These are phyloP conservation scores for Streblospio benedicti DNA, from an alignment of 1,140 invertebrate genomes.

Conservation along the genomic window DNA sequence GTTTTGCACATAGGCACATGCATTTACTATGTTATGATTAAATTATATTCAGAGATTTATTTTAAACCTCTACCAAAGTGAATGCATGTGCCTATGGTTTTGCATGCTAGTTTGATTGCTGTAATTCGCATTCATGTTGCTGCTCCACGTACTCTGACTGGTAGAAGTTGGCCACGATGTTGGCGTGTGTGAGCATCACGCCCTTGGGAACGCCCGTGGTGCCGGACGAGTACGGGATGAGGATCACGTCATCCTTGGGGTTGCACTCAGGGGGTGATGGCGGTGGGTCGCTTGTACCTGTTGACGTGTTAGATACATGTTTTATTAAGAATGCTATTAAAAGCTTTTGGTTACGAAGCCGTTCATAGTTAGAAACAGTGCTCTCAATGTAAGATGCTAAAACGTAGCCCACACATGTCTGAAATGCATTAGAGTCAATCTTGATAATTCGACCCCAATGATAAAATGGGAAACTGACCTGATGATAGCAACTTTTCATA, in stretches of 20 bases:
- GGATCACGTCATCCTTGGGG: background rate
- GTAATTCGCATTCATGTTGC: background rate
- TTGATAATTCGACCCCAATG: too few relatives aligned
- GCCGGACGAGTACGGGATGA: conserved; percentile 22
- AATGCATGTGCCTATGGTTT: background rate
- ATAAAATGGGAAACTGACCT: too few relatives aligned
- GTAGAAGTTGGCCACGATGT: conserved; percentile 26
- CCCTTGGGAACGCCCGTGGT: conserved; percentile 38
- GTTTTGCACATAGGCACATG: too few relatives aligned
- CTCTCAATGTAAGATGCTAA: too few relatives aligned
- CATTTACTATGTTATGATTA: background rate
- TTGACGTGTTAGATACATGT: too few relatives aligned
- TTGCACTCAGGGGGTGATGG: background rate
- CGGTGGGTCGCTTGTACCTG: too few relatives aligned
- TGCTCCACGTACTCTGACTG: conserved; percentile 21
- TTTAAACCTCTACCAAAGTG: background rate
- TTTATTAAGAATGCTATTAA: too few relatives aligned
- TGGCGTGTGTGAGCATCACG: conserved; percentile 33
- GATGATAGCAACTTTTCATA: too few relatives aligned
- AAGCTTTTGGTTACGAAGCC: too few relatives aligned
- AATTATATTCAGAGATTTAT: background rate
- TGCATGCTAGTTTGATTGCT: background rate
- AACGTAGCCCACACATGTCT: too few relatives aligned
- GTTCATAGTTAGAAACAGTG: too few relatives aligned
- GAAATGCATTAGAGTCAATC: too few relatives aligned